These are phyloP conservation scores for Halisarca cf. caerulea DNA, from an alignment of 37 sponge, comb jelly and placozoan species.

Conservation along the genomic window DNA sequence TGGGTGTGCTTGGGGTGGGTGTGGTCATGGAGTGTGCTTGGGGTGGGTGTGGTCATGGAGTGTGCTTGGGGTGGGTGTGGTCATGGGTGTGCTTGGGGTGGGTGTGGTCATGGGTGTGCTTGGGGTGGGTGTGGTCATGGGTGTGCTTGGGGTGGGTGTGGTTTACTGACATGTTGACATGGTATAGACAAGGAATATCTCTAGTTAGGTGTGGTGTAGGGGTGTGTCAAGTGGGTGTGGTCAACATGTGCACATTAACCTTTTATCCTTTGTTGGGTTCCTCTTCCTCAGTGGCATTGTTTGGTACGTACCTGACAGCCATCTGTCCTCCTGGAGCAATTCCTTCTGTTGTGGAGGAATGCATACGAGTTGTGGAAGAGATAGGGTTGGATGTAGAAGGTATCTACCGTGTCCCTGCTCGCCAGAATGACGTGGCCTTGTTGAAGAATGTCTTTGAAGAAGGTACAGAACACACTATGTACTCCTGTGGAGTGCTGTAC, in stretches of 20 bases:
- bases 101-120: not conserved
- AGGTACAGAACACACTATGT: constrained; percentile 38
- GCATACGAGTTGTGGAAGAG: constrained; percentile 76
- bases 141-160: too few species aligned
- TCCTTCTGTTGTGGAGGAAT: constrained; percentile 56
- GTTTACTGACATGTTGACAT: too few species aligned
- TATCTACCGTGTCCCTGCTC: constrained; percentile 68
- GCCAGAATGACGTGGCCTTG: constrained; percentile 33
- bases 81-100: not conserved
- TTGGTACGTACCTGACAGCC: constrained; percentile 66
- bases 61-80: too few species aligned
- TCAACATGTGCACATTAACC: too few species aligned
- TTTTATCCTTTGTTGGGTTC: not conserved
- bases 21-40: too few species aligned
- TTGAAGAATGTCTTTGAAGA: constrained; percentile 60
- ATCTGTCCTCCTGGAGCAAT: constrained; percentile 18
- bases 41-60: too few species aligned
- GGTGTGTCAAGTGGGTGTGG: too few species aligned
- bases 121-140: too few species aligned
- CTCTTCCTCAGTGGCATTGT: constrained; percentile 9
- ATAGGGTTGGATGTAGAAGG: constrained; percentile 61
- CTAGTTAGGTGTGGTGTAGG: too few species aligned
- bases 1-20: too few species aligned
- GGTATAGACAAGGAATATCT: too few species aligned
- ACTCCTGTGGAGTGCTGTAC: not conserved